phyloP scores from a whole-genome alignment of 1,140 invertebrate genomes.

The Sinella curviseta region DNA sequence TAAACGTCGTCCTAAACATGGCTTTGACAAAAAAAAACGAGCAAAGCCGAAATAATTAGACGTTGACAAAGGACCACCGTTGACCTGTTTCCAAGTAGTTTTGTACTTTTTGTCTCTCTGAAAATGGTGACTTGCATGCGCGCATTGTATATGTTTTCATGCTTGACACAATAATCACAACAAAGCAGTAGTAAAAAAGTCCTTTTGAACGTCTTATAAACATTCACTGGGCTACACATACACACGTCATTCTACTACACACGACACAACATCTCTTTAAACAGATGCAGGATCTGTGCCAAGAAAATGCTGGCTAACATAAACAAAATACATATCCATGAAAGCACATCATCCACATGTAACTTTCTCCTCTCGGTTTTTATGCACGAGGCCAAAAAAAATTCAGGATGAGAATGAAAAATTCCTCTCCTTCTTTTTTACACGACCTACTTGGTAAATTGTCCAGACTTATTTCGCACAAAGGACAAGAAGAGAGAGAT shows the following conservation, averaged over 20 bases:
- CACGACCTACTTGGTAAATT: neutral
- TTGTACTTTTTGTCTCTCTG: neutral
- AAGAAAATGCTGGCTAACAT: too few relatives aligned
- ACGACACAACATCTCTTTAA: neutral
- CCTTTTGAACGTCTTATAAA: too few relatives aligned
- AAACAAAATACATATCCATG: neutral
- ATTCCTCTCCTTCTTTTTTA: neutral
- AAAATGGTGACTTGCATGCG: neutral
- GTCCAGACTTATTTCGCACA: neutral
- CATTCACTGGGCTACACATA: neutral
- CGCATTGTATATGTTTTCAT: too few relatives aligned
- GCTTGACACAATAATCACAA: too few relatives aligned
- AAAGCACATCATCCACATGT: neutral
- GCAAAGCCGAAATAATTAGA: neutral
- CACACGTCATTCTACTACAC: neutral
- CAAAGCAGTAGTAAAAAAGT: too few relatives aligned
- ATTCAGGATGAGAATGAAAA: neutral
- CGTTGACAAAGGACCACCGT: neutral
- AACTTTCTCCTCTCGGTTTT: neutral
- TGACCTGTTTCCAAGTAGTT: neutral
- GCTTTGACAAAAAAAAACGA: too few relatives aligned
- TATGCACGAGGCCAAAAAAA: neutral
- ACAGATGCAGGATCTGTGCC: neutral
- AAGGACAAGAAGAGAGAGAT: too few relatives aligned
- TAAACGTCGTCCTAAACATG: too few relatives aligned